Conservation (phyloP, 1,140 invertebrate species). For the Gryllus bimaculatus region DNA sequence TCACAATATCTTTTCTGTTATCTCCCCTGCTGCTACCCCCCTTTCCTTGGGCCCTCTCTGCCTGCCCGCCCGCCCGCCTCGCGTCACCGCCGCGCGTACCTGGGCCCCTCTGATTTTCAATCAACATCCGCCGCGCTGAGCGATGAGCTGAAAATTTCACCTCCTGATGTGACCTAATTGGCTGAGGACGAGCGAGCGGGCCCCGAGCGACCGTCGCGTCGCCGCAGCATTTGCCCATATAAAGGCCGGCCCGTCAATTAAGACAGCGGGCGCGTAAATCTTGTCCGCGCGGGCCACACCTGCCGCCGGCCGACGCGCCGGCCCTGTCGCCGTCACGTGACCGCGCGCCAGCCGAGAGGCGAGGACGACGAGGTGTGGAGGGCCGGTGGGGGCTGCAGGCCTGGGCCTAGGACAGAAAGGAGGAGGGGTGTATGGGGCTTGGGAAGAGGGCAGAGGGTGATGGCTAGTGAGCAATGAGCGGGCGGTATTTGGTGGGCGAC, state of each 20-base stretch:
- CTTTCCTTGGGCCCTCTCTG: too few relatives aligned
- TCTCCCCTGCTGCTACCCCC: too few relatives aligned
- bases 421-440: too few relatives aligned
- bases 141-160: constrained; percentile 4
- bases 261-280: neutral
- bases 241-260: neutral
- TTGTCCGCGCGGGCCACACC: neutral
- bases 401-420: too few relatives aligned
- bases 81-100: neutral
- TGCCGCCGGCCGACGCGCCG: neutral
- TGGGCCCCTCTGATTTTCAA: neutral
- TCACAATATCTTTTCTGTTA: too few relatives aligned
- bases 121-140: neutral
- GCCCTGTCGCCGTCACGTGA: neutral
- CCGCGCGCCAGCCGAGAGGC: too few relatives aligned
- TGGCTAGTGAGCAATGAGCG: too few relatives aligned
- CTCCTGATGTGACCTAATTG: neutral
- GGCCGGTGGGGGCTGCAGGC: too few relatives aligned
- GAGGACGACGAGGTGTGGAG: too few relatives aligned
- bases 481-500: too few relatives aligned
- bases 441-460: too few relatives aligned
- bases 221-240: neutral
- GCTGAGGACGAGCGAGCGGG: neutral
- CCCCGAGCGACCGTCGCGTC: neutral
- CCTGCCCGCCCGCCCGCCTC: neutral